Evolutionary conservation across 2,888 invertebrate species (phyloP), one percentile per base, ranked within the genome.

Genomic region (Petrolisthes manimaculis): DNA sequence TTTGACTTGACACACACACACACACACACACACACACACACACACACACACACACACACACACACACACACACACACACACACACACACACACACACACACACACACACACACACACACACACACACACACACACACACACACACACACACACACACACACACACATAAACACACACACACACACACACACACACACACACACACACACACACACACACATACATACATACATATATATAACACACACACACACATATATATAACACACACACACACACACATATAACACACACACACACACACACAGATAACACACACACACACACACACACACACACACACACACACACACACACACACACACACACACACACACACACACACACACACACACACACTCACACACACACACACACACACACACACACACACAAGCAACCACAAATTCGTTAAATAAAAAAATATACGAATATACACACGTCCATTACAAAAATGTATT

Each of bases 171-270:
- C 24, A 75, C n/a, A 75, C n/a, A 75, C n/a, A 75, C n/a, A 75
- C n/a, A 75, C n/a, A 21, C n/a, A 75, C n/a, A 21, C n/a, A 75
- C n/a, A 75, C n/a, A 75, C n/a, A 75, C n/a, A 75, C 21, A 75
- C n/a, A 75, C 24, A 75, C 24, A 75, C 24, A 75, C 24, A 75
- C 24, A 75, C n/a, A 75, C 24, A 75, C n/a, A 75, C 24, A 75
- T 75, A 75, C 24, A 75, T 75, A 75, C n/a, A 75, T 75, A 75
- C n/a, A 75, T 75, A 75, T 75, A 75, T 75, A 75, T 75, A 75
- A n/a, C n/a, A n/a, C 69, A 69, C n/a, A 75, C 37, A 77, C 37
- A 77, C 37, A 77, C 12, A 77, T n/a, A n/a, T n/a, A n/a, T n/a
- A n/a, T n/a, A n/a, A n/a, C 37, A 37, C 37, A 37, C 37, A 37